A percentile compares a stretch with the other conserved stretches of the same genome.
These are phyloP conservation scores for Caenorhabditis remanei DNA, from an alignment of 1,140 invertebrate species.

Conservation along the genomic window DNA sequence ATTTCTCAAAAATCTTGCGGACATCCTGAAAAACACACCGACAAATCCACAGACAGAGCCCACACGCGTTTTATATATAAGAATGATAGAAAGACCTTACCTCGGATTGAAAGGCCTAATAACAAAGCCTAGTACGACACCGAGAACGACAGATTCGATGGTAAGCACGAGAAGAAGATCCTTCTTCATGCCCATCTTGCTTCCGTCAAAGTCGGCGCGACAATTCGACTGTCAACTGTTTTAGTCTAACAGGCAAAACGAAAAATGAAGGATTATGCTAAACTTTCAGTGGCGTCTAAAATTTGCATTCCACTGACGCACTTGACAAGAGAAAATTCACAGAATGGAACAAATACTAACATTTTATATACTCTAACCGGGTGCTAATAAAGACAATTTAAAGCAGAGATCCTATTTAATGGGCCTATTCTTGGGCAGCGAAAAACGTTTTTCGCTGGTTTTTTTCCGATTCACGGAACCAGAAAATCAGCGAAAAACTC, in stretches of 20 bases:
- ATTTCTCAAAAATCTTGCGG: no score
- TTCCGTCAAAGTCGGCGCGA: not conserved
- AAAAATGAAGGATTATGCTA: slow-evolving; percentile 23
- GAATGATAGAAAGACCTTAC: slow-evolving; percentile 32
- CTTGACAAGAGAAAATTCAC: not conserved
- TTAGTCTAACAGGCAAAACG: not conserved
- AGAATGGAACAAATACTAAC: not conserved
- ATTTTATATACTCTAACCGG: slow-evolving; percentile 10
- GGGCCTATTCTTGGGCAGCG: no score
- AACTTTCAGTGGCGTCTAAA: slow-evolving; percentile 10
- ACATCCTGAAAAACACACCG: no score
- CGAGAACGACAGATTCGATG: slow-evolving; percentile 85
- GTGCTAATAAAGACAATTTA: slow-evolving; percentile 20
- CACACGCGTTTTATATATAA: no score
- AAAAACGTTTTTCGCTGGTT: no score
- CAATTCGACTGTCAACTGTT: slow-evolving; percentile 26
- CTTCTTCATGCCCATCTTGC: slow-evolving; percentile 78
- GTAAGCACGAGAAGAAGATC: slow-evolving; percentile 88
- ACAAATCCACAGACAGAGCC: no score
- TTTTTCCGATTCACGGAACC: no score
- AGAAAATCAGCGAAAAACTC: no score
- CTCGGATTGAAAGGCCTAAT: slow-evolving; percentile 77
- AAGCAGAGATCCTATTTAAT: not conserved
- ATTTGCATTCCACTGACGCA: slow-evolving; percentile 50
- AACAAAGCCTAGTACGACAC: slow-evolving; percentile 84